Conservation (phyloP, 2,888 invertebrate species). For the Calameuta pallipes region DNA sequence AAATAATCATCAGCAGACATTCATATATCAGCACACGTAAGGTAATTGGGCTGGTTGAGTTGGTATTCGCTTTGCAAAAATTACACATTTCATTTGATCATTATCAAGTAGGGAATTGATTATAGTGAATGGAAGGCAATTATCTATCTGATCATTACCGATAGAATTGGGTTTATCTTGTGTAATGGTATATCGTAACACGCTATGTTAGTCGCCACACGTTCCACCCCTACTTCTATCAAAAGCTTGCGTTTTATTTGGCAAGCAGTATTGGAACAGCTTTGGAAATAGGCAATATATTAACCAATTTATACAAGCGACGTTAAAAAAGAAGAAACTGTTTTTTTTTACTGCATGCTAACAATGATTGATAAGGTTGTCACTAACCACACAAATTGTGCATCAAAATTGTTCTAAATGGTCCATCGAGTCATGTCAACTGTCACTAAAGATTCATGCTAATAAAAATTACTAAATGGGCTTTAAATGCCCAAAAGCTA, state of each 20-base stretch:
- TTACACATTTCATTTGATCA: neutral
- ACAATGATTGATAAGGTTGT: conserved; percentile 44
- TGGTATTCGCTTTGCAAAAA: neutral
- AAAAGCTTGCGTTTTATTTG: conserved; percentile 17
- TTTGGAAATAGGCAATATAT: conserved; percentile 14
- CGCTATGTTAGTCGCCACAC: neutral
- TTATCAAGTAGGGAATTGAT: neutral
- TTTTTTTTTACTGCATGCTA: conserved; percentile 40
- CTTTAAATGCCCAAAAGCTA: neutral
- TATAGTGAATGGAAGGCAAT: neutral
- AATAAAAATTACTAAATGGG: conserved; percentile 10
- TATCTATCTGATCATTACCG: conserved; percentile 2
- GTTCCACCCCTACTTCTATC: neutral
- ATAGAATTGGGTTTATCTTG: neutral
- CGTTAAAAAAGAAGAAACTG: conserved; percentile 9
- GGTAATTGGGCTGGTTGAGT: neutral
- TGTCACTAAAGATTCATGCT: conserved; percentile 5
- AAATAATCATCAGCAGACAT: neutral
- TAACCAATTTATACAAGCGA: conserved; percentile 8
- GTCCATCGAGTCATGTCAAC: neutral
- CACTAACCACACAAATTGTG: conserved; percentile 40
- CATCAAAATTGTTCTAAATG: conserved; percentile 12
- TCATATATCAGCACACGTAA: neutral
- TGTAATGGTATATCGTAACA: neutral
- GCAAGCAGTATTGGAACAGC: conserved; percentile 11